Percentiles rank a stretch among this genome's conserved stretches.
Conservation (phyloP, 2,797 vertebrate species). For the Acanthurus lineatus region DNA sequence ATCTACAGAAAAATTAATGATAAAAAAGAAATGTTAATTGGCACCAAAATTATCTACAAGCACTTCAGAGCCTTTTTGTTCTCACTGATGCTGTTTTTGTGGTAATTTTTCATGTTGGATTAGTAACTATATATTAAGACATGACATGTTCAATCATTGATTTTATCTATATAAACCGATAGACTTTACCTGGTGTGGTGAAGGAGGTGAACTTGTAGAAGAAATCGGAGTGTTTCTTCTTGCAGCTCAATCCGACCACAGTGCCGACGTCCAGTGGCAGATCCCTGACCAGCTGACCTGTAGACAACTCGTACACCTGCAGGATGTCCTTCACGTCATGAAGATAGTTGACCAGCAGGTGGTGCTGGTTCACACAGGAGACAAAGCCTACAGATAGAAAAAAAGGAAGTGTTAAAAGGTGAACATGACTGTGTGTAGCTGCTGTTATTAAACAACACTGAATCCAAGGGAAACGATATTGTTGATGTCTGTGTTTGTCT, state of each 20-base stretch:
- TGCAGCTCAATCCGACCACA: slow-evolving; percentile 83
- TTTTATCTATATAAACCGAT: not conserved
- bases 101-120: no score
- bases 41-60: no score
- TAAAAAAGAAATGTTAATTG: not conserved
- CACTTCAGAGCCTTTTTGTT: no score
- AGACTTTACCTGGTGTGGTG: slow-evolving; percentile 80
- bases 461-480: not conserved
- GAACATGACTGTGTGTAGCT: not conserved
- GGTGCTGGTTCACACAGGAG: slow-evolving; percentile 82
- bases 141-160: not conserved
- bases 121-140: no score
- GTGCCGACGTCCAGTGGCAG: slow-evolving; percentile 85
- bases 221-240: slow-evolving; percentile 85
- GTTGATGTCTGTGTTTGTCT: not conserved
- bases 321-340: slow-evolving; percentile 86
- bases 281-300: slow-evolving; percentile 72
- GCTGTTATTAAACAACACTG: not conserved
- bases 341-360: slow-evolving; percentile 85
- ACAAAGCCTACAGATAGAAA: slow-evolving; percentile 71
- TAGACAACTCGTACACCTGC: slow-evolving; percentile 78
- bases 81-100: no score
- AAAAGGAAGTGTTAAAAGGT: not conserved
- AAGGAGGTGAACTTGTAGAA: slow-evolving; percentile 89
- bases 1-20: not conserved